A percentile compares a stretch with the other conserved stretches of the same genome.
Evolutionary conservation across 1,140 invertebrate species (phyloP).

Genomic region (Sinonovacula constricta): DNA sequence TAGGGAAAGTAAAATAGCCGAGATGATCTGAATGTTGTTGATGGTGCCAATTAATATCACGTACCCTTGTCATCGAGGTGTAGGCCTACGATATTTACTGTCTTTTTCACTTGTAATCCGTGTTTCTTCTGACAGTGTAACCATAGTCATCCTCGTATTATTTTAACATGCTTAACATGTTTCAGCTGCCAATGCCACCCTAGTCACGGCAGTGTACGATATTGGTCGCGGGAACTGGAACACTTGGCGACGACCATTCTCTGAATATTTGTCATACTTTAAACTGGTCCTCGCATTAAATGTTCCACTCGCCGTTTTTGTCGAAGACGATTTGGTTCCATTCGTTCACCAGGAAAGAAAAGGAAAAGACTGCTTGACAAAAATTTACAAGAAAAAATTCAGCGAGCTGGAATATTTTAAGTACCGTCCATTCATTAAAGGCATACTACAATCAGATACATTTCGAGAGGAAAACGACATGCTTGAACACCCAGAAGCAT

Average conservation of each 20-base stretch:
- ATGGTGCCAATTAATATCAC: no score
- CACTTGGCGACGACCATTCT: not conserved
- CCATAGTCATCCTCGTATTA: no score
- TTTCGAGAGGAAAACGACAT: not conserved
- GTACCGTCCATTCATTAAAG: not conserved
- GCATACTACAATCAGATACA: not conserved
- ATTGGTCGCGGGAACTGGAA: not conserved
- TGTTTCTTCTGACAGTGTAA: no score
- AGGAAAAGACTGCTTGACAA: not conserved
- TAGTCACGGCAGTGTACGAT: not conserved
- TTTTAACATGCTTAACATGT: no score
- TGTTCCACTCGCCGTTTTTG: not conserved
- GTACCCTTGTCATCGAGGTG: no score
- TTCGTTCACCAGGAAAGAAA: not conserved
- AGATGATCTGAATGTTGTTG: no score
- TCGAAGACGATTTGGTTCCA: not conserved
- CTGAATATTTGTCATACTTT: not conserved
- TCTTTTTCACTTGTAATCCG: no score
- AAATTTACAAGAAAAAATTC: not conserved
- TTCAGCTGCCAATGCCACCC: not conserved
- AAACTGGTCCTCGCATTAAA: not conserved
- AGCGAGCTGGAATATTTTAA: not conserved
- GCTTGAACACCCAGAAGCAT: not conserved
- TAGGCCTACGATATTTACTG: no score
- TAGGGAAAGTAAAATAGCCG: no score